These are phyloP conservation scores for Agapornis canus DNA, from an alignment of 2,797 vertebrate species.

Conservation along the genomic window DNA sequence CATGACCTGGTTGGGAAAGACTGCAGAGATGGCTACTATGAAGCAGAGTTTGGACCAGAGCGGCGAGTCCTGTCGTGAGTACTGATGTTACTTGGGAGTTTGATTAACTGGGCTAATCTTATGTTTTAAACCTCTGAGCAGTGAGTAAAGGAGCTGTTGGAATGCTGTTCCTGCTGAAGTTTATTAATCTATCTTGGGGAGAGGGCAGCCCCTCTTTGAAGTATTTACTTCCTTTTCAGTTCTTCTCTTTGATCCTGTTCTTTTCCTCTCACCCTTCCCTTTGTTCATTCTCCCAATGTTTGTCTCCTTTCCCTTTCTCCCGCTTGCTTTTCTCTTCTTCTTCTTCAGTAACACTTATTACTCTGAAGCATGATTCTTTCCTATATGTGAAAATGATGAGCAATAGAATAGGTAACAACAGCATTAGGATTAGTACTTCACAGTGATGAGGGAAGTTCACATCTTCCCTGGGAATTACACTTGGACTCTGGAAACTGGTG, in stretches of 20 bases:
- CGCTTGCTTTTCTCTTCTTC: background rate
- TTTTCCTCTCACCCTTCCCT: background rate
- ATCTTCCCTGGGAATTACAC: background rate
- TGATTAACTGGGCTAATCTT: background rate
- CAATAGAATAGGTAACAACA: background rate
- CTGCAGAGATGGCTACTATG: conserved; percentile 95
- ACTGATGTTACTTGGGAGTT: background rate
- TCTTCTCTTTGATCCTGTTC: accelerated
- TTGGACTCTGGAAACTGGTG: background rate
- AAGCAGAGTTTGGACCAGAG: conserved; percentile 94
- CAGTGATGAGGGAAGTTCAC: background rate
- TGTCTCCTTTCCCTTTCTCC: background rate
- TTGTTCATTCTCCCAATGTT: background rate
- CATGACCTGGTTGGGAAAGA: conserved; percentile 98
- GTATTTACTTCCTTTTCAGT: background rate
- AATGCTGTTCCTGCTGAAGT: background rate
- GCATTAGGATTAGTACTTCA: background rate
- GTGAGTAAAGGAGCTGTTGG: conserved; percentile 1
- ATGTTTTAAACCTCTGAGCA: background rate
- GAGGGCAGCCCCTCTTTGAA: background rate
- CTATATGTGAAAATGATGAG: background rate
- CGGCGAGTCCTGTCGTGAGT: conserved; percentile 95
- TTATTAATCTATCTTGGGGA: background rate
- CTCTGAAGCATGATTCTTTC: background rate
- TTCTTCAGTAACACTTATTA: background rate